Evolutionary conservation across 2,113 vertebrate genomes (phyloP).

Genomic region (Empidonax traillii): DNA sequence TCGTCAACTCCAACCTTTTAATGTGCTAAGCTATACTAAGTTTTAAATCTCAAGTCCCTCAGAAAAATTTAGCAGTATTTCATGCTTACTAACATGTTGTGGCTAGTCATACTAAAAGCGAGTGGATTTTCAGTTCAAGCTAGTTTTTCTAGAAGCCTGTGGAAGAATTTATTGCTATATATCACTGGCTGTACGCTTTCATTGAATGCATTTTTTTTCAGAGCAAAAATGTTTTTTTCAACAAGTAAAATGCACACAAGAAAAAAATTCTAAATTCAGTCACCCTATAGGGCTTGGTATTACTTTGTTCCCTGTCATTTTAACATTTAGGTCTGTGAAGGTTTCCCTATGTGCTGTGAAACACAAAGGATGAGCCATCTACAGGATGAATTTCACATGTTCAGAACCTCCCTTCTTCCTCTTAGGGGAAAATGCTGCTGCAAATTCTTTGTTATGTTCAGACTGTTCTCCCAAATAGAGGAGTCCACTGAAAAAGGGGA

Average conservation of each 20-base stretch:
- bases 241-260: background rate
- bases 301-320: background rate
- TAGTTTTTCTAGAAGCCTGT: background rate
- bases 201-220: background rate
- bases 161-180: background rate
- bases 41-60: background rate
- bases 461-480: background rate
- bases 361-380: background rate
- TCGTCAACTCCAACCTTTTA: background rate
- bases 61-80: background rate
- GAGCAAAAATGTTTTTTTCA: background rate
- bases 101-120: background rate
- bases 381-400: background rate
- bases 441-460: background rate
- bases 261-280: background rate
- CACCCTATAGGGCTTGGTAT: background rate
- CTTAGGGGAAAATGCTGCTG: background rate
- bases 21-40: background rate
- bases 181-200: background rate
- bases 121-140: background rate
- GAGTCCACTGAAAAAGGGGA: background rate
- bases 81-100: background rate
- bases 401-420: background rate
- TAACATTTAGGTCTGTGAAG: background rate
- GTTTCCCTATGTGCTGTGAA: background rate